Evolutionary conservation across 2,888 invertebrate genomes (phyloP), one percentile per base, ranked within the genome.

Genomic region (Agriopis leucophaearia): DNA sequence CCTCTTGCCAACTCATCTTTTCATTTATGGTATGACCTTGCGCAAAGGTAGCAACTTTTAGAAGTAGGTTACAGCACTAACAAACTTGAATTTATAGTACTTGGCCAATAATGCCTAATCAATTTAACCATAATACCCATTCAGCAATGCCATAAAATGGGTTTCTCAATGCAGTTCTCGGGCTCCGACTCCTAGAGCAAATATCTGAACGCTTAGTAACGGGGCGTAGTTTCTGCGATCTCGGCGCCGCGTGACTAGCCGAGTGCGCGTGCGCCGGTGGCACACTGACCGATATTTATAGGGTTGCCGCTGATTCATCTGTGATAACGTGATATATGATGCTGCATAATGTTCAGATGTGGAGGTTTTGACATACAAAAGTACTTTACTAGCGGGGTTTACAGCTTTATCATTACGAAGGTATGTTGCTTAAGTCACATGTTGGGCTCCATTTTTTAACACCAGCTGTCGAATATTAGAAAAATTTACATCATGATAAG

Each of bases 231-330:
- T 55, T 56, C 56, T 57, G 47, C 58, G 64, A 70, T 64, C 63
- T 67, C 54, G 50, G 70, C 66, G 64, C 75, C 84, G 82, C 85
- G 82, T 85, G 86, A 84, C 79, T 81, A 78, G 79, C 70, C 40
- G 18, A n/a, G 40, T 59, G 59, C 81, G 79, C 83, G 81, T 79
- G 83, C 81, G 78, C 77, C 78, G 74, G 75, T 81, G 89, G 82
- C 88, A 85, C 85, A 87, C 81, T 89, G 90, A 90, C 90, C 89
- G 87, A 87, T 74, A 81, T 86, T 81, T 81, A 79, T 79, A 75
- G 74, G 75, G 71, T 64, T 74, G 73, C 13, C 56, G 64, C 55
- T 18, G n/a, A 38, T 16, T 61, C 45, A 45, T 45, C 44, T 15
- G 8, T 44, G 57, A 64, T 64, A 64, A 36, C n/a, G 8, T 18